Evolutionary conservation across 2,888 invertebrate genomes (phyloP).

Genomic region (Chorisops tibialis): DNA sequence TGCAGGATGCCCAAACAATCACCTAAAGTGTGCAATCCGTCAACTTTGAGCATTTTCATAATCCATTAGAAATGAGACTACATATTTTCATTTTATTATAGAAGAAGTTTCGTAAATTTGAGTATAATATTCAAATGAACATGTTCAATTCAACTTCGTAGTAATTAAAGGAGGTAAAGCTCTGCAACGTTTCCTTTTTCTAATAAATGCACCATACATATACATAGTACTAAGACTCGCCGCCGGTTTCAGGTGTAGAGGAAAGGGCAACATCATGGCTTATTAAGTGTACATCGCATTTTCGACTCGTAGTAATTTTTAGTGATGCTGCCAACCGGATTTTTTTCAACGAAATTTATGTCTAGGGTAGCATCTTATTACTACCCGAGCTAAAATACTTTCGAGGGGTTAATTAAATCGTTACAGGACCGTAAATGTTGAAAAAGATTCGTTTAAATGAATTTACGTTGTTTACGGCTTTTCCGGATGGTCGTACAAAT

Average conservation of each 20-base stretch:
- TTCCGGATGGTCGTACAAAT: background rate
- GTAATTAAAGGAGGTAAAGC: background rate
- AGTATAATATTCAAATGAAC: conserved; percentile 21
- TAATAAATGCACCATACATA: background rate
- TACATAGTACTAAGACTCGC: conserved; percentile 2
- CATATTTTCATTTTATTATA: too few species aligned
- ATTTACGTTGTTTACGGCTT: conserved; percentile 21
- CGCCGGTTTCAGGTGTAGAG: background rate
- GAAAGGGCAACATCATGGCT: background rate
- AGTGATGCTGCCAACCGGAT: background rate
- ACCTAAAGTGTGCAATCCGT: too few species aligned
- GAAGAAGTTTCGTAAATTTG: too few species aligned
- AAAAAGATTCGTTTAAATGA: conserved; percentile 26
- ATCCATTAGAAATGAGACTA: too few species aligned
- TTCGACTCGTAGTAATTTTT: background rate
- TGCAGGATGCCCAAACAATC: too few species aligned
- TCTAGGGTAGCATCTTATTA: background rate
- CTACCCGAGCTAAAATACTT: conserved; percentile 4
- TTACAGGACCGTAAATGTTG: conserved; percentile 20
- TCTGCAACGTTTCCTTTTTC: too few species aligned
- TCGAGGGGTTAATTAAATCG: conserved; percentile 28
- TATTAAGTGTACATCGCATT: background rate
- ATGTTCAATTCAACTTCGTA: conserved; percentile 1
- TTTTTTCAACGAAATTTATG: background rate
- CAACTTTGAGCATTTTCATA: too few species aligned